Percentiles rank a stretch among this genome's conserved stretches.
phyloP scores from a whole-genome alignment of 1,140 invertebrate genomes.

The Venustaconcha ellipsiformis region DNA sequence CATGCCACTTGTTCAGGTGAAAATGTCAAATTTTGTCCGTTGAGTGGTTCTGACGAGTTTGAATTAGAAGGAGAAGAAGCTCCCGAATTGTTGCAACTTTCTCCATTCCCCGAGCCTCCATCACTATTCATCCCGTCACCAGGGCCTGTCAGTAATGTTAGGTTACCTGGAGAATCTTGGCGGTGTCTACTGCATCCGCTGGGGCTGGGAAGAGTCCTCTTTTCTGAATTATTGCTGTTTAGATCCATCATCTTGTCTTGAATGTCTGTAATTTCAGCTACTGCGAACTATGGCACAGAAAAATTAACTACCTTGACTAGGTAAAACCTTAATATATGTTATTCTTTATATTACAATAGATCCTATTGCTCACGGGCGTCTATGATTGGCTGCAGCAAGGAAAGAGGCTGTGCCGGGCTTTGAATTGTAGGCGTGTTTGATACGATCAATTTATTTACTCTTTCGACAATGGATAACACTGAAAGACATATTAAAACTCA shows the following conservation, averaged over 20 bases:
- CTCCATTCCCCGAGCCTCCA: constrained; percentile 5
- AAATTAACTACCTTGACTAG: constrained; percentile 27
- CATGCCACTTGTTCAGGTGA: constrained; percentile 98
- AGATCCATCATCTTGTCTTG: constrained; percentile 33
- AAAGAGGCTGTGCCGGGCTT: no score
- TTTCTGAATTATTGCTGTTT: constrained; percentile 20
- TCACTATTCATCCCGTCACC: constrained; percentile 26
- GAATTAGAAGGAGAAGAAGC: constrained; percentile 14
- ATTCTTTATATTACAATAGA: constrained; percentile 32
- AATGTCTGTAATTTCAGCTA: constrained; percentile 25
- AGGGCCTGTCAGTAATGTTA: constrained; percentile 14
- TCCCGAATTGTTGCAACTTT: constrained; percentile 6
- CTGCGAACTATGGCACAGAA: constrained; percentile 18
- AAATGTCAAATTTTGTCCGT: constrained; percentile 66
- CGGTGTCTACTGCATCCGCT: constrained; percentile 1
- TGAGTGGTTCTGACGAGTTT: constrained; percentile 46
- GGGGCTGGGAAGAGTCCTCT: constrained; percentile 5
- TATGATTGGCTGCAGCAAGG: constrained; percentile 9
- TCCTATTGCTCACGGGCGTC: constrained; percentile 1
- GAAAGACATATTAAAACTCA: no score
- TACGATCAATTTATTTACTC: no score
- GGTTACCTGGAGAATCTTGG: no score
- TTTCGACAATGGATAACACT: no score
- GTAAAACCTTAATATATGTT: constrained; percentile 21
- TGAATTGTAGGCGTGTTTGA: no score